Conservation (phyloP, 2,888 invertebrate species). For the Campoletis raptor region DNA sequence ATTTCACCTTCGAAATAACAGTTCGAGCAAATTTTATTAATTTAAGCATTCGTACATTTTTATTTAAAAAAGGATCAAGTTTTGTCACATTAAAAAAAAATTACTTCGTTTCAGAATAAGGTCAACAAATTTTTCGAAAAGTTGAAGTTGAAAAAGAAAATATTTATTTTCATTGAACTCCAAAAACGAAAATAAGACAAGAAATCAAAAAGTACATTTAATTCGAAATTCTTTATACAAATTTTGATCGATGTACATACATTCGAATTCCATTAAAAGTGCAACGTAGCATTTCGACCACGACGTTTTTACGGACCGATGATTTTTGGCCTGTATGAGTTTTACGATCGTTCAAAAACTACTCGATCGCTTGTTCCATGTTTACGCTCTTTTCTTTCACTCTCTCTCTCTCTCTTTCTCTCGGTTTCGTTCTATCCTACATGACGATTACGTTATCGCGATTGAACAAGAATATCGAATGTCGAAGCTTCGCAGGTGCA, state of each 20-base stretch:
- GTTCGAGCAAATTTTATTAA: not conserved
- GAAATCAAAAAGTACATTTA: not conserved
- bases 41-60: not conserved
- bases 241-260: not conserved
- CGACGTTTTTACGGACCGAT: conserved; percentile 30
- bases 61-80: not conserved
- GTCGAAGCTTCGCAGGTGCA: conserved; percentile 47
- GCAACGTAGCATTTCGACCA: not conserved
- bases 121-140: not conserved
- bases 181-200: not conserved
- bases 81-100: not conserved
- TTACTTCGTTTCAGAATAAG: not conserved
- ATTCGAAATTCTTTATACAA: not conserved
- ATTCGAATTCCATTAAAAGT: too few species aligned
- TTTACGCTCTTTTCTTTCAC: conserved; percentile 1
- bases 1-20: not conserved
- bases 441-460: conserved; percentile 57
- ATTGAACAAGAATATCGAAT: conserved; percentile 60
- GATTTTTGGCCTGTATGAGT: conserved; percentile 41
- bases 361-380: not conserved
- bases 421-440: not conserved
- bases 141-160: not conserved
- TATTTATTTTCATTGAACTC: not conserved
- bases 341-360: conserved; percentile 39
- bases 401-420: conserved; percentile 21